These are phyloP conservation scores for Triplophysa yarkandensis DNA, from an alignment of 2,797 vertebrate species.

Conservation along the genomic window DNA sequence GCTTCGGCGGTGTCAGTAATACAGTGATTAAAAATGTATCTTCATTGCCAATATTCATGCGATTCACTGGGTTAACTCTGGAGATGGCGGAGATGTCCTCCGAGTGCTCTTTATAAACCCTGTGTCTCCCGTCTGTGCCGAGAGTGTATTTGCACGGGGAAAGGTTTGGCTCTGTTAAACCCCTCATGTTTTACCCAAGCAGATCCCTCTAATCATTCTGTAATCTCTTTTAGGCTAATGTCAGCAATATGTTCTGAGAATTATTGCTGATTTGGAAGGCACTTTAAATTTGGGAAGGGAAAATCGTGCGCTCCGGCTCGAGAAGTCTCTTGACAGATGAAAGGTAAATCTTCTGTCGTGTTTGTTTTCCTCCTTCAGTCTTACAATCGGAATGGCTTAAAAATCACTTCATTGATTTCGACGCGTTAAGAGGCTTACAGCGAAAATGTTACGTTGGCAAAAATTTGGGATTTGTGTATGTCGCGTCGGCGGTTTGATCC, in stretches of 20 bases:
- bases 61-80: constrained; percentile 34
- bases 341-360: constrained; percentile 51
- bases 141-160: constrained; percentile 46
- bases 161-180: constrained; percentile 49
- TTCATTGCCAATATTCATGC: constrained; percentile 40
- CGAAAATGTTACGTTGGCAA: constrained; percentile 44
- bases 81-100: constrained; percentile 29
- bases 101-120: constrained; percentile 25
- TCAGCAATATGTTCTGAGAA: constrained; percentile 55
- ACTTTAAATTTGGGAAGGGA: constrained; percentile 61
- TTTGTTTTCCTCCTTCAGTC: constrained; percentile 43
- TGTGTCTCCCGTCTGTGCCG: constrained; percentile 40
- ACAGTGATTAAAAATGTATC: constrained; percentile 44
- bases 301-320: constrained; percentile 58
- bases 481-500: constrained; percentile 2
- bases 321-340: constrained; percentile 64
- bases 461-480: constrained; percentile 1
- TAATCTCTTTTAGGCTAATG: constrained; percentile 69
- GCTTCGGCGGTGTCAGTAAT: constrained; percentile 43
- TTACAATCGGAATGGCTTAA: constrained; percentile 63
- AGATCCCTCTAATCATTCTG: constrained; percentile 64
- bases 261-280: constrained; percentile 62
- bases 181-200: constrained; percentile 60
- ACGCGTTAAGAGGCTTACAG: constrained; percentile 65
- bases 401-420: constrained; percentile 67